Base-by-base conservation (phyloP, 2,888 invertebrate species). In the Belgica antarctica region DNA sequence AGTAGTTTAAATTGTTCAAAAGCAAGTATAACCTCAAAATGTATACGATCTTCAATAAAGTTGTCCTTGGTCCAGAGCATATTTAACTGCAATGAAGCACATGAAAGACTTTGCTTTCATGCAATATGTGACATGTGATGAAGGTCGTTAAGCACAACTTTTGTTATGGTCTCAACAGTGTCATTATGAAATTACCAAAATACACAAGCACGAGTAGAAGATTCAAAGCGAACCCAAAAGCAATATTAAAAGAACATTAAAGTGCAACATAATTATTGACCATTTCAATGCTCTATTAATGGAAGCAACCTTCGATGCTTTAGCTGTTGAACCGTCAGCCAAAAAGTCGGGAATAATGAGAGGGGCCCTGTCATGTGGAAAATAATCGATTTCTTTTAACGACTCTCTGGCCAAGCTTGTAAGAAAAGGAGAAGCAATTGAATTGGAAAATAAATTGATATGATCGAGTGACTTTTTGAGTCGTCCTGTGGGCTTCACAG, bases 181-280 rank as follows among this genome's bases (percentile, higher is more conserved):
- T 68, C 68, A 68, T 68, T 68, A 68, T 57, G 52, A 52, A 68
- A 47, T 68, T 68, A 68, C 57, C 68, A 57, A 68, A 68, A 46
- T 19, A 46, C 22, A 52, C 57, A 52, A 52, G 52, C 52, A 46
- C 25, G 22, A 59, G 59, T 27, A 19, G 12, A 15, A 2, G 4
- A 15, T 8, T 5, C 24, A 63, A 25, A 17, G 17, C n/a, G 41
- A 27, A 62, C 47, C 27, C 24, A 17, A 27, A 19, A 57, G 52
- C 57, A n/a, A 57, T 57, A 68, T 52, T 57, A 68, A 65, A 65
- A 65, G 47, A 65, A 46, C 65, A 65, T 65, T 65, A 65, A n/a
- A 65, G 65, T 46, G 68, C 24, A 57, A 57, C 65, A 46, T 68
- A 68, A 68, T 68, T 68, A 59, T 59, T 59, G 59, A 27, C 25